Evolutionary conservation across 2,797 vertebrate species (phyloP).

Genomic region (Bryconaethiops microstoma): DNA sequence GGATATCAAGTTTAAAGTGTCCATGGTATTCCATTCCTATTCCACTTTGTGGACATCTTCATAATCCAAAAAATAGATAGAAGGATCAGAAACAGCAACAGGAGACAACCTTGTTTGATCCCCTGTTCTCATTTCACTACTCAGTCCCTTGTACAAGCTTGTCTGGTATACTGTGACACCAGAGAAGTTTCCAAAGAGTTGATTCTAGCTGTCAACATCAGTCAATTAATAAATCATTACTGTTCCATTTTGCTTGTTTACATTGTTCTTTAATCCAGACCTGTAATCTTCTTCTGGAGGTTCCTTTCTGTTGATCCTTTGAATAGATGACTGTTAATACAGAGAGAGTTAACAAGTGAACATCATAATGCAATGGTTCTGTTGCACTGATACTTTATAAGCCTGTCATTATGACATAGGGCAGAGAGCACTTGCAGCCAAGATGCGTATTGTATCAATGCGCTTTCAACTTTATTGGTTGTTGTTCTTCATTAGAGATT

Average conservation of each 20-base stretch:
- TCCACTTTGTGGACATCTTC: neutral
- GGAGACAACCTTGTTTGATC: too few relatives aligned
- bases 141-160: too few relatives aligned
- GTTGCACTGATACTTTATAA: neutral
- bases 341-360: neutral
- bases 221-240: neutral
- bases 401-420: neutral
- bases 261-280: slow-evolving; percentile 3
- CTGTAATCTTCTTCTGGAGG: neutral
- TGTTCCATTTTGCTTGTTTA: slow-evolving; percentile 2
- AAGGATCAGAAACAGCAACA: too few relatives aligned
- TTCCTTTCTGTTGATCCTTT: neutral
- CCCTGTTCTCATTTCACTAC: too few relatives aligned
- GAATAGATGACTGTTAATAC: neutral
- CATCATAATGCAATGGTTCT: neutral
- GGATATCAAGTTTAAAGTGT: neutral
- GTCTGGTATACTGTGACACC: too few relatives aligned
- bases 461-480: neutral
- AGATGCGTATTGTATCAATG: neutral
- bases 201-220: neutral
- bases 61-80: too few relatives aligned
- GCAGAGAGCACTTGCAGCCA: neutral
- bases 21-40: neutral
- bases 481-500: neutral
- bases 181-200: too few relatives aligned